A percentile compares a stretch with the other conserved stretches of the same genome.
Conservation (phyloP, 2,113 vertebrate genomes). For the Mormyrus lacerda region DNA sequence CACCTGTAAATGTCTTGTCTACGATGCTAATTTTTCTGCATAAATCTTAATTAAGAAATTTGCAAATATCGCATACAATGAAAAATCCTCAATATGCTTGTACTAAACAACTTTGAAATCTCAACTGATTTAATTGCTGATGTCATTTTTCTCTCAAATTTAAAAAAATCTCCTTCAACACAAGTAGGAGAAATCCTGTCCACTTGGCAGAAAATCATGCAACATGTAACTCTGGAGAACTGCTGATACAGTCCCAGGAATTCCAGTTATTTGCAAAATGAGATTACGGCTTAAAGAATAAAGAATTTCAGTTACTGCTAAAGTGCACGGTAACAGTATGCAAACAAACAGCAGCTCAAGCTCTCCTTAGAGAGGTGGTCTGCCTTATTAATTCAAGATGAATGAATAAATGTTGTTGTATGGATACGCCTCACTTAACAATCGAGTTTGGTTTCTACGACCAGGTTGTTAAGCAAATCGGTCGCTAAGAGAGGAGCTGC, state of each 20-base stretch:
- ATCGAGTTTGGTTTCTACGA: too few relatives aligned
- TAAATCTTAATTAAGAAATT: not conserved
- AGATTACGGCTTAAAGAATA: not conserved
- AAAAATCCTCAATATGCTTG: not conserved
- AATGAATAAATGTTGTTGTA: not conserved
- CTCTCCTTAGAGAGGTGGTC: not conserved
- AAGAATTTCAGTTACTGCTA: not conserved
- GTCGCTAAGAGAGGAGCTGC: too few relatives aligned
- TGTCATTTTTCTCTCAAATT: not conserved
- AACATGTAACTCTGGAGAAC: not conserved
- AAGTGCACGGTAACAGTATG: not conserved
- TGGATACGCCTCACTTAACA: too few relatives aligned
- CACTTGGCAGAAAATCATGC: not conserved
- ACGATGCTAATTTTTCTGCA: not conserved
- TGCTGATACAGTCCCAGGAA: not conserved
- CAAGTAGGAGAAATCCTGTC: not conserved
- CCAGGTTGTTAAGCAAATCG: too few relatives aligned
- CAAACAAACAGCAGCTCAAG: not conserved
- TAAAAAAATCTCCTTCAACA: not conserved
- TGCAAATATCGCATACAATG: not conserved
- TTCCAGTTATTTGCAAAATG: not conserved
- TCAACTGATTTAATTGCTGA: not conserved
- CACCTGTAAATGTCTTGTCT: not conserved
- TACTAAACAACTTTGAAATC: not conserved
- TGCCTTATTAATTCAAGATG: not conserved